These are phyloP conservation scores for Cercocebus atys DNA, from an alignment of 2,113 vertebrate genomes.

Conservation along the genomic window DNA sequence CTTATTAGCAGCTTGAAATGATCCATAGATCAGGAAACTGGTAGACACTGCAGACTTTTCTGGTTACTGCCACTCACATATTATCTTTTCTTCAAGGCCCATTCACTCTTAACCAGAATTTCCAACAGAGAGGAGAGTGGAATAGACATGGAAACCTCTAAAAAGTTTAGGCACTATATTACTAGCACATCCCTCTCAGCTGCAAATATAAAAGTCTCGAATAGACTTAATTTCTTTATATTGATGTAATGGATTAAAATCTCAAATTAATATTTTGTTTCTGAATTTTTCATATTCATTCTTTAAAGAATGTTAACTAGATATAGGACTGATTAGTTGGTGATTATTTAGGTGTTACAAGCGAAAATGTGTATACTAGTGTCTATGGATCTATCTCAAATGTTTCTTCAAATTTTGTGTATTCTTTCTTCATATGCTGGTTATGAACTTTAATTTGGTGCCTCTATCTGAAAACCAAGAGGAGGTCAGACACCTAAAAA, in stretches of 20 bases:
- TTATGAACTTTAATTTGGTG: not conserved
- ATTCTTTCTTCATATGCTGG: not conserved
- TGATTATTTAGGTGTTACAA: slow-evolving; percentile 2
- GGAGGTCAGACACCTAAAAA: not conserved
- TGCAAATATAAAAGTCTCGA: not conserved
- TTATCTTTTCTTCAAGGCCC: not conserved
- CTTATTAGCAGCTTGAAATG: not conserved
- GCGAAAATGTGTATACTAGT: not conserved
- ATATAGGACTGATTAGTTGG: not conserved
- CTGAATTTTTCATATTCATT: not conserved
- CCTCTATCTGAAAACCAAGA: not conserved
- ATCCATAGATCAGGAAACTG: not conserved
- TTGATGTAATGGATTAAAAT: not conserved
- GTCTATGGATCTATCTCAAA: not conserved
- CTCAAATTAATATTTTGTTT: slow-evolving; percentile 18
- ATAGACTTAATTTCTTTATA: not conserved
- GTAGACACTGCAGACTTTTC: not conserved
- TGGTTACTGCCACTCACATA: not conserved
- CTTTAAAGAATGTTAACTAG: not conserved
- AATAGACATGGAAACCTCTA: not conserved
- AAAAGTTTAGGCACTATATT: not conserved
- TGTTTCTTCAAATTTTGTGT: not conserved
- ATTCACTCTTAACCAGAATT: not conserved
- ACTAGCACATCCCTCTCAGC: not conserved
- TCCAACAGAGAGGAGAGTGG: not conserved